Evolutionary conservation across 2,888 invertebrate genomes (phyloP).

Genomic region (Hemicrepidius hirtus): DNA sequence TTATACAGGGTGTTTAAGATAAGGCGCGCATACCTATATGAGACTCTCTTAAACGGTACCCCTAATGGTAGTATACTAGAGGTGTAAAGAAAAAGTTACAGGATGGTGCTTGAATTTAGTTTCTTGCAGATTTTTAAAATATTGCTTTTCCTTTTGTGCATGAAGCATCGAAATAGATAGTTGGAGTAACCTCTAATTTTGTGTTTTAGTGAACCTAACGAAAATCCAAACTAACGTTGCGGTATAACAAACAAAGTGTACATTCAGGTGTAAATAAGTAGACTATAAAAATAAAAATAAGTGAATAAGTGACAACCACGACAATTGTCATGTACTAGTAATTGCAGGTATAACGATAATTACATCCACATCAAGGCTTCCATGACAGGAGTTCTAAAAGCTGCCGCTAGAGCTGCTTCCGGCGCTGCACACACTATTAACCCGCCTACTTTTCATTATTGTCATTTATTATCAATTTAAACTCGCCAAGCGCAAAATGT

Average conservation of each 20-base stretch:
- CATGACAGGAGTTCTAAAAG: constrained; percentile 61
- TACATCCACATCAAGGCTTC: constrained; percentile 56
- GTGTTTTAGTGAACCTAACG: too few relatives aligned
- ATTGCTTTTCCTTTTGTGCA: too few relatives aligned
- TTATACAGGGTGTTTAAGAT: too few relatives aligned
- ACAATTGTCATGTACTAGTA: constrained; percentile 61
- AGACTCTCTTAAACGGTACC: too few relatives aligned
- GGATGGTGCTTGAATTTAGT: too few relatives aligned
- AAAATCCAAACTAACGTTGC: too few relatives aligned
- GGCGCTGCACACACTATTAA: constrained; percentile 67
- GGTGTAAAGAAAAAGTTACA: too few relatives aligned
- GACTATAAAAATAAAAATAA: constrained; percentile 42
- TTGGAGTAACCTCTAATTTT: too few relatives aligned
- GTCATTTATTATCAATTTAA: constrained; percentile 72
- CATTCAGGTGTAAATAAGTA: constrained; percentile 32
- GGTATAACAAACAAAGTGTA: background rate
- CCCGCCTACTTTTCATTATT: constrained; percentile 71
- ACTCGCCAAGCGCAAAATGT: constrained; percentile 70
- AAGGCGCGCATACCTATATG: too few relatives aligned
- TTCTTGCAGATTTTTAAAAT: too few relatives aligned
- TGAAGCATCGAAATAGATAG: too few relatives aligned
- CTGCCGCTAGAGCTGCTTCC: constrained; percentile 67
- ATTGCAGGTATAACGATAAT: constrained; percentile 60
- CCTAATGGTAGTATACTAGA: too few relatives aligned
- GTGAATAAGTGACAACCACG: constrained; percentile 57